Base-by-base conservation (phyloP, 1,140 invertebrate species). In the Nylanderia fulva region DNA sequence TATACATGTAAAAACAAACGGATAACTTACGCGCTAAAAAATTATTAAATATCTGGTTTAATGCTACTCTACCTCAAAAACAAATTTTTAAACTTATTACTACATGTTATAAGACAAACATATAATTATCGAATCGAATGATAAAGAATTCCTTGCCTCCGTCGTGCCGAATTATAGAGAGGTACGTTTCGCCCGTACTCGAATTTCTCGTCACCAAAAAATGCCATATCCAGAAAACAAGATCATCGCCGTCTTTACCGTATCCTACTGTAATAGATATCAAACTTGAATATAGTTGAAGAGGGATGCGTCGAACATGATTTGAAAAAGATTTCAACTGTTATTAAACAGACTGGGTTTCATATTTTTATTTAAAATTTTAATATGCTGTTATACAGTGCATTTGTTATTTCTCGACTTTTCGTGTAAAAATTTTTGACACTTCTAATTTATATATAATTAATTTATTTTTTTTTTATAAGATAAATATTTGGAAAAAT, bases 151-250 rank as follows among this genome's bases (percentile, higher is more conserved):
- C 36, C 66, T 58, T 42, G 45, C 15, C 13, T 58, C 1, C 13
- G 7, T 1, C 21, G 18, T 27, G 21, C 27, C 1, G 45, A 68
- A 13, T 11, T 54, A 3, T 27, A 13, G 6, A 15, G 18, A 71
- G 48, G 27, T 7, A 6, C 4, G 15, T 15, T 4, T 71, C 8
- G 77, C 9, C 0, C 2, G 45, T 48, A 48, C 15, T n/a, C 36
- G 4, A 7, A 7, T 33, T 54, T 68, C 7, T 90, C 80, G 39
- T 87, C 58, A 1, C 92, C 92, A 36, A 93, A 93, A 93, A 92
- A 60, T 93, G 87, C 89, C 90, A 92, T 15, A 90, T 85, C 0
- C 69, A 64, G 4, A 92, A 18, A 3, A 80, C 52, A 33, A 1
- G 29, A 3, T 33, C 29, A 33, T 33, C 29, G 29, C 29, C 29